These are phyloP conservation scores for Pherbina coryleti DNA, from an alignment of 2,888 invertebrate genomes.

Conservation along the genomic window DNA sequence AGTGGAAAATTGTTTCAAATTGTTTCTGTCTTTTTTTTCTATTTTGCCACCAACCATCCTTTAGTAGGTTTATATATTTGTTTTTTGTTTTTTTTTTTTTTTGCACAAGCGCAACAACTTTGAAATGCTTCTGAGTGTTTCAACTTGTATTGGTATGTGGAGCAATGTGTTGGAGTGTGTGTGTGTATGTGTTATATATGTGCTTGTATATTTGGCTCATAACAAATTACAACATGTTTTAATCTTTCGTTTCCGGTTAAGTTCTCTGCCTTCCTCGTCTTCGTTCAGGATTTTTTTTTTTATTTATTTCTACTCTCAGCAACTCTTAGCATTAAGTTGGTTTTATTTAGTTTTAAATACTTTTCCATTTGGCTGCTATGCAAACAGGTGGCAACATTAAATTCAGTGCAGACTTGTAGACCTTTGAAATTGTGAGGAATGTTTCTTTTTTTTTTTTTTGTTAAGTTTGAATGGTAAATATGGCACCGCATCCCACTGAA, in stretches of 20 bases:
- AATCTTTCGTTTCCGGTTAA: conserved; percentile 8
- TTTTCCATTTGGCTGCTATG: conserved; percentile 10
- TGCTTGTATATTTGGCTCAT: background rate
- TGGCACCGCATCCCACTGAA: too few species aligned
- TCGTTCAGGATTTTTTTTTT: background rate
- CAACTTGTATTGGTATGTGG: background rate
- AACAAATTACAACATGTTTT: conserved; percentile 32
- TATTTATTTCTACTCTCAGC: too few species aligned
- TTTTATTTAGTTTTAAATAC: conserved; percentile 11
- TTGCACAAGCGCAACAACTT: background rate
- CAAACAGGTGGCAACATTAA: conserved; percentile 27
- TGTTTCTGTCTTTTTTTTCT: background rate
- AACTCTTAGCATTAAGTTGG: too few species aligned
- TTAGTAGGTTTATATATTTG: background rate
- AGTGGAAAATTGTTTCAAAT: conserved; percentile 12
- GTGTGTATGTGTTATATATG: background rate
- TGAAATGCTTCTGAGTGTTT: background rate
- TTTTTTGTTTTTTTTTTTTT: too few species aligned
- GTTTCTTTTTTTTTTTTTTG: too few species aligned
- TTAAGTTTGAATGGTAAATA: too few species aligned
- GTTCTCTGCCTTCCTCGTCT: conserved; percentile 11
- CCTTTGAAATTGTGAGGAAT: too few species aligned
- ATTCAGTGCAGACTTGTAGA: background rate
- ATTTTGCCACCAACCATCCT: background rate
- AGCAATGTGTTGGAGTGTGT: background rate